Percentiles rank a stretch among this genome's conserved stretches.
Conservation (phyloP, 2,797 vertebrate species). For the Nothura maculosa region DNA sequence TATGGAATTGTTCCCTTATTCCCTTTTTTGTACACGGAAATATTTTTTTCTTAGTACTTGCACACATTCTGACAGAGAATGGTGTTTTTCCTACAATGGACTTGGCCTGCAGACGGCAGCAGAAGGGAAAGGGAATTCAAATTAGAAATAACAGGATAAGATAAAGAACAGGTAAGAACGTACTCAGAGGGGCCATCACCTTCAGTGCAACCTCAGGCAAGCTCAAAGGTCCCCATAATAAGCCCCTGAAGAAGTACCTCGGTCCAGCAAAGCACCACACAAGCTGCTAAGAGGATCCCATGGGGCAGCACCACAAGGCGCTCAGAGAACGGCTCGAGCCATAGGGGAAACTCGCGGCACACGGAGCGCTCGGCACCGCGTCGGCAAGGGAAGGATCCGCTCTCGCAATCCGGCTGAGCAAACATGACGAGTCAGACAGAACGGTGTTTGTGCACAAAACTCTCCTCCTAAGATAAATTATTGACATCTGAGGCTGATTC, state of each 20-base stretch:
- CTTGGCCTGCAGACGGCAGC: slow-evolving; percentile 34
- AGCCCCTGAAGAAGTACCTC: neutral
- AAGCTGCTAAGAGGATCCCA: neutral
- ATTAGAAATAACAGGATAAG: neutral
- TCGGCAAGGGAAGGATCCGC: neutral
- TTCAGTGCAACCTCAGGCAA: neutral
- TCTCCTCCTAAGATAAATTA: neutral
- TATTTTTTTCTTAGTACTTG: slow-evolving; percentile 26
- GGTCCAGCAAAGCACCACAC: neutral
- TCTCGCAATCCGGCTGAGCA: neutral
- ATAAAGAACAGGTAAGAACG: neutral
- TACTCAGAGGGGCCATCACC: neutral
- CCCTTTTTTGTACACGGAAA: slow-evolving; percentile 30
- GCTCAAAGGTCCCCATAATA: neutral
- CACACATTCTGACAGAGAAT: neutral
- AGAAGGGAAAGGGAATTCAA: slow-evolving; percentile 14
- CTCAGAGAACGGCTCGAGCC: neutral
- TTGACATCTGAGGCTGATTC: neutral
- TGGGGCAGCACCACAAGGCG: rapidly evolving
- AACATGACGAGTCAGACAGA: neutral
- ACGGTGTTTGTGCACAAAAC: rapidly evolving
- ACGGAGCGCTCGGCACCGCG: rapidly evolving
- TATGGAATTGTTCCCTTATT: slow-evolving; percentile 62
- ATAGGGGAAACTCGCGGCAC: too few species aligned
- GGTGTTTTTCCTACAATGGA: neutral